phyloP scores from a whole-genome alignment of 2,113 vertebrate species.

The Aviceda subcristata region DNA sequence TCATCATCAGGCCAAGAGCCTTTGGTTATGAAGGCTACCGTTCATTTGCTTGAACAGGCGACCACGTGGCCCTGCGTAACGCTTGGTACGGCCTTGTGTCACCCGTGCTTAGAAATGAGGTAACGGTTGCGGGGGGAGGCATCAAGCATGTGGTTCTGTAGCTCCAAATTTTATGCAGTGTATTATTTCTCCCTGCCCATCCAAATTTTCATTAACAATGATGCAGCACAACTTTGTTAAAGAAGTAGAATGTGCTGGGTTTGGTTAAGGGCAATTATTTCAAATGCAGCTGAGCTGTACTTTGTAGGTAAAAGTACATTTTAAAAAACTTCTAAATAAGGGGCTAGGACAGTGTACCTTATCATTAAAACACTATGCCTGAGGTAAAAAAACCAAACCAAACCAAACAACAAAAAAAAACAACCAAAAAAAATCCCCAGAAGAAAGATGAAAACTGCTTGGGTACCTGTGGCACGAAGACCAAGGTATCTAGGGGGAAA shows the following conservation, averaged over 20 bases:
- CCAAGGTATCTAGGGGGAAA: background rate
- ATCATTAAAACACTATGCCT: background rate
- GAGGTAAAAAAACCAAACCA: background rate
- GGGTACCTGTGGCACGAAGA: background rate
- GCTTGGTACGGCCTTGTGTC: background rate
- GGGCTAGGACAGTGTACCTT: background rate
- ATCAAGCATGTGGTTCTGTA: background rate
- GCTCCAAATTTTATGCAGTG: background rate
- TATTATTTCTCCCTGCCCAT: background rate
- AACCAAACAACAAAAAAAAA: background rate
- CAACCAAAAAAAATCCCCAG: background rate
- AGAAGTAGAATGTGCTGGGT: background rate
- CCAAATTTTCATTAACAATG: background rate
- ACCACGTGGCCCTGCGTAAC: background rate
- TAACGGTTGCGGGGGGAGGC: background rate
- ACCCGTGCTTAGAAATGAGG: background rate
- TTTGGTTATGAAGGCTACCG: background rate
- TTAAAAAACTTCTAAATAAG: background rate
- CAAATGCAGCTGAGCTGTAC: background rate
- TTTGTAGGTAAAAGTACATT: background rate
- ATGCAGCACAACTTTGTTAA: background rate
- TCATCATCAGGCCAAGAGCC: background rate
- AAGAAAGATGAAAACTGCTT: background rate
- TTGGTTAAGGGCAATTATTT: background rate
- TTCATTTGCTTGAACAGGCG: background rate